Base-by-base conservation (phyloP, 1,140 invertebrate species). In the Saccostrea echinata region DNA sequence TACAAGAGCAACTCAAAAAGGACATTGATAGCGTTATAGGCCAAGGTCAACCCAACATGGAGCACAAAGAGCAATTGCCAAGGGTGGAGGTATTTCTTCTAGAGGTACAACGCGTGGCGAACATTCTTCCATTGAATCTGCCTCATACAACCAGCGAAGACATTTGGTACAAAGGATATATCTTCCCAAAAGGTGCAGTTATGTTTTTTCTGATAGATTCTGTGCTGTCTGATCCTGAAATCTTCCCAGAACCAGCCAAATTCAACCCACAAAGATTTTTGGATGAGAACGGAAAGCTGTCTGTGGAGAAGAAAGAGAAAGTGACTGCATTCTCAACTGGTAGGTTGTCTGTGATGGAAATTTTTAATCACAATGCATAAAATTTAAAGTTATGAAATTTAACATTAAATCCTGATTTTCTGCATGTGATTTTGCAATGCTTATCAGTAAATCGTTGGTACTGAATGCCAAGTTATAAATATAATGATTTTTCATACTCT, bases 211-310 rank as follows among this genome's bases (percentile, higher is more conserved):
- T 95, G 86, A 86, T 94, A 30, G 92, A 92, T 84, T 91, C 91
- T 12, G 89, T 90, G 55, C 84, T 88, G 27, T 90, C 90, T 24
- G 95, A 95, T 90, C 35, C 85, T 13, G 68, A 90, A 16, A 91
- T 96, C 89, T 98, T 96, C 96, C 94, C 95, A 0, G 96, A 97
- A 85, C 97, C 97, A 0, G 93, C 96, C 8, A 93, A 93, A 24
- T 97, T 98, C 92, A 95, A 96, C 18, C 97, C 97, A 0, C 97
- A 97, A 91, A 96, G 97, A 91, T 97, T 97, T 91, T 81, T 97
- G 0, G 94, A 96, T 94, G 92, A 97, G 21, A 95, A 97, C 57
- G 96, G 96, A 0, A 86, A 90, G 64, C n/a, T 18, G 18, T 21
- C 4, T 18, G 55, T 3, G 16, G 55, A 61, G n/a, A 61, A 21